These are phyloP conservation scores for Saccostrea cuccullata DNA, from an alignment of 1,140 invertebrate genomes.

Conservation along the genomic window DNA sequence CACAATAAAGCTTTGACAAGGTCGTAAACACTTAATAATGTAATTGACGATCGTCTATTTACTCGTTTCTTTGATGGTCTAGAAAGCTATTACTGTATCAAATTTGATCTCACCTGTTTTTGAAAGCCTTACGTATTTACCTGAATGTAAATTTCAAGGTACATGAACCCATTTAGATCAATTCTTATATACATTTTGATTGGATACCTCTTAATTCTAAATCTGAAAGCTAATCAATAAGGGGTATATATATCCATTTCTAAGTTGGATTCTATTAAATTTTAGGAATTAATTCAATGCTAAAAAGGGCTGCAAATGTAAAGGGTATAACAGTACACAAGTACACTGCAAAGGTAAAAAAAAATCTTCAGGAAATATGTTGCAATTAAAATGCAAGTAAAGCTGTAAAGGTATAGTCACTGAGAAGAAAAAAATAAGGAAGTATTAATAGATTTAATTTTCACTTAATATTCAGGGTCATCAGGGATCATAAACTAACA, in stretches of 20 bases:
- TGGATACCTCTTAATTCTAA: slow-evolving; percentile 1
- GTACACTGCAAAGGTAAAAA: background rate
- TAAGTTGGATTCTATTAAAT: background rate
- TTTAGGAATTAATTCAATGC: background rate
- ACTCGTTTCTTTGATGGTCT: slow-evolving; percentile 29
- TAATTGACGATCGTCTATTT: background rate
- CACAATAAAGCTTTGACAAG: background rate
- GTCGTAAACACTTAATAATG: slow-evolving; percentile 24
- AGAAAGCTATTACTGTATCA: slow-evolving; percentile 28
- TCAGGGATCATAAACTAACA: too few species aligned
- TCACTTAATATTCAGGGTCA: too few species aligned
- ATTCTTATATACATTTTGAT: background rate
- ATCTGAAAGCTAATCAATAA: background rate
- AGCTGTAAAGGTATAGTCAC: too few species aligned
- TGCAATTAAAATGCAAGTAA: too few species aligned
- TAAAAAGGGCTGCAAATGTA: background rate
- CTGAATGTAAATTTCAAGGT: slow-evolving; percentile 26
- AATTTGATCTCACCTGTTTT: slow-evolving; percentile 24
- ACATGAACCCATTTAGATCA: background rate
- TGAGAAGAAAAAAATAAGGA: too few species aligned
- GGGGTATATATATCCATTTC: background rate
- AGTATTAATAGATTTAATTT: too few species aligned
- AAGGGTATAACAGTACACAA: background rate
- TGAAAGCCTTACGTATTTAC: slow-evolving; percentile 24
- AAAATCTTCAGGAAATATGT: too few species aligned